These are phyloP conservation scores for Drosophila watanabei DNA, from an alignment of 1,140 invertebrate genomes.

Conservation along the genomic window DNA sequence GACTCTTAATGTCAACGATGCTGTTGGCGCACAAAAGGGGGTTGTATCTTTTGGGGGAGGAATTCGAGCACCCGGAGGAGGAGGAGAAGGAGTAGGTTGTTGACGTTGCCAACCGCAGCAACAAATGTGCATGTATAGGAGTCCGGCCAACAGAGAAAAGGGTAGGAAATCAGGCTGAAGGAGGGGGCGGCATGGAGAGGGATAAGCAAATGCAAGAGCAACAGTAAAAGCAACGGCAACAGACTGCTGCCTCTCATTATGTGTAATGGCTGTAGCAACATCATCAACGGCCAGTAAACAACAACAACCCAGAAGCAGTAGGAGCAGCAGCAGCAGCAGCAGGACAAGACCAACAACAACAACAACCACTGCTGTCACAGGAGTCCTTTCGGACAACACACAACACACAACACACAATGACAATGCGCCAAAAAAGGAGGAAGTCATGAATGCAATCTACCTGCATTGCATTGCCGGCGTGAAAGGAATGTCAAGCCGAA, in stretches of 20 bases:
- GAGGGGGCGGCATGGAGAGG: background rate
- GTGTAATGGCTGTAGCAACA: conserved; percentile 75
- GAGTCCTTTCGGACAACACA: conserved; percentile 45
- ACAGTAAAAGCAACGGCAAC: conserved; percentile 28
- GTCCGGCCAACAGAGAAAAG: conserved; percentile 14
- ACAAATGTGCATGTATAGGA: conserved; percentile 74
- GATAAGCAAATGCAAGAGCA: conserved; percentile 34
- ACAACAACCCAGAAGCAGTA: conserved; percentile 32
- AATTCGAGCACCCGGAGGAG: too few relatives aligned
- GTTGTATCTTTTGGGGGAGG: background rate
- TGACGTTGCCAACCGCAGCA: conserved; percentile 74
- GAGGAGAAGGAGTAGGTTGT: conserved; percentile 9
- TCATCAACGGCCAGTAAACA: conserved; percentile 62
- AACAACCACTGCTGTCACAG: conserved; percentile 28
- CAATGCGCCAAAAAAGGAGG: conserved; percentile 64
- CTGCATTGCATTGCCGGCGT: conserved; percentile 60
- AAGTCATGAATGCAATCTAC: conserved; percentile 78
- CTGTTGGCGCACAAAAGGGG: conserved; percentile 10
- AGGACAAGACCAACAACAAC: conserved; percentile 24
- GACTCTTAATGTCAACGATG: conserved; percentile 77
- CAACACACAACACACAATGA: conserved; percentile 16
- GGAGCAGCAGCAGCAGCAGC: conserved; percentile 13
- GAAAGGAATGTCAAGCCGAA: conserved; percentile 15
- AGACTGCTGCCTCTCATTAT: conserved; percentile 72
- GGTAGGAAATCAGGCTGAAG: background rate